Evolutionary conservation across 2,888 invertebrate species (phyloP).

Genomic region (Marronus borbonicus): DNA sequence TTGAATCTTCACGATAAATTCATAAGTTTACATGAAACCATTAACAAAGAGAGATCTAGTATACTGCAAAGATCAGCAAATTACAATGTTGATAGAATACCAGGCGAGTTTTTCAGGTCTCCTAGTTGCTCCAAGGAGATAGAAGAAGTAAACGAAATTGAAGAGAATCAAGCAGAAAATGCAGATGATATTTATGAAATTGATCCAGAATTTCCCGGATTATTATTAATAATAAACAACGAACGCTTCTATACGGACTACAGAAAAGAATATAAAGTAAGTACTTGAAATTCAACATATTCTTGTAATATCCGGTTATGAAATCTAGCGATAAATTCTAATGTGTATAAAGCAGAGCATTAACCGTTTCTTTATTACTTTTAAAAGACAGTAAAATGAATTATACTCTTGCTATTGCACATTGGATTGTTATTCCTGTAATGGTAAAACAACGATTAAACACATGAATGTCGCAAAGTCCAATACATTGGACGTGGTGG

Average conservation of each 20-base stretch:
- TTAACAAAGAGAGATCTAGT: background rate
- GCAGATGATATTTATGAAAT: constrained; percentile 59
- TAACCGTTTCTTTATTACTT: too few relatives aligned
- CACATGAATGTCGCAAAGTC: too few relatives aligned
- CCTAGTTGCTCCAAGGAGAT: background rate
- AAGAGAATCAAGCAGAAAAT: background rate
- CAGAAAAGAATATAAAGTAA: constrained; percentile 53
- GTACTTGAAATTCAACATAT: constrained; percentile 1
- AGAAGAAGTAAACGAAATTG: constrained; percentile 9
- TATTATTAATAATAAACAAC: constrained; percentile 70
- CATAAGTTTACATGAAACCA: constrained; percentile 36
- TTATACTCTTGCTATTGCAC: too few relatives aligned
- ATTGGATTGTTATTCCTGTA: too few relatives aligned
- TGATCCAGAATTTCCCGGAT: constrained; percentile 63
- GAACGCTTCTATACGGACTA: constrained; percentile 63
- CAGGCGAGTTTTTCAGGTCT: background rate
- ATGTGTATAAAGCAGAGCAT: too few relatives aligned
- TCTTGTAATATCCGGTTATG: too few relatives aligned
- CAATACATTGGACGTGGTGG: too few relatives aligned
- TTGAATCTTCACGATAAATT: constrained; percentile 55
- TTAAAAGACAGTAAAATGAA: too few relatives aligned
- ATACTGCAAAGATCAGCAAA: background rate
- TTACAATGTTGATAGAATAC: constrained; percentile 32
- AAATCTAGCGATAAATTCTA: too few relatives aligned
- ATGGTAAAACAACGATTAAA: too few relatives aligned